These are phyloP conservation scores for Bolborhynchus lineola DNA, from an alignment of 2,113 vertebrate genomes.

Conservation along the genomic window DNA sequence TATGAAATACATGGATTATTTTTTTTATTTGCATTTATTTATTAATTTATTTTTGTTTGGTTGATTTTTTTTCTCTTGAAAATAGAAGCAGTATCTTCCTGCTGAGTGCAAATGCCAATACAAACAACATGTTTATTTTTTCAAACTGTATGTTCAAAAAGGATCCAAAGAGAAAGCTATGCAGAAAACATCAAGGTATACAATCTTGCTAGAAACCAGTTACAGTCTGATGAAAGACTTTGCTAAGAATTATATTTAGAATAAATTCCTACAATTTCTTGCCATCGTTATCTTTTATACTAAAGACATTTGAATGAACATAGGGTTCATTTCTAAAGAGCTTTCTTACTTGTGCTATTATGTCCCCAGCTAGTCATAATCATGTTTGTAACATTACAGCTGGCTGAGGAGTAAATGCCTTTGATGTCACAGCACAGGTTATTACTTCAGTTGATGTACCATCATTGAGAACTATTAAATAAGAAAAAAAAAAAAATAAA, in stretches of 20 bases:
- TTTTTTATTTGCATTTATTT: background rate
- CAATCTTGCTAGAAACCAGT: background rate
- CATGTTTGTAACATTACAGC: background rate
- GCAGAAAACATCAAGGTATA: background rate
- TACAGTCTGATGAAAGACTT: background rate
- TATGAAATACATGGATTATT: background rate
- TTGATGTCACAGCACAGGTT: background rate
- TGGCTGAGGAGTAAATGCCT: background rate
- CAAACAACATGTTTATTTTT: background rate
- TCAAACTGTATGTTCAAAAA: background rate
- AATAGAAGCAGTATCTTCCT: background rate
- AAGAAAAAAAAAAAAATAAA: background rate
- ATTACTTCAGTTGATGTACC: background rate
- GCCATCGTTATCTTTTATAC: background rate
- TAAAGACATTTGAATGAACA: background rate
- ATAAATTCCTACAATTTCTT: background rate
- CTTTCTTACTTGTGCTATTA: background rate
- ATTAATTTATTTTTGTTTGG: background rate
- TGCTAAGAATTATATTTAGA: background rate
- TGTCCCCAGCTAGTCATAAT: background rate
- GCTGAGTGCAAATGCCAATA: background rate
- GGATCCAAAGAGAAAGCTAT: background rate
- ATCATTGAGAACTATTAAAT: background rate
- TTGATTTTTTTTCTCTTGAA: background rate
- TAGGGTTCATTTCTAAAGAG: background rate